These are phyloP conservation scores for Hormaphis cornu DNA, from an alignment of 1,140 invertebrate genomes.

Conservation along the genomic window DNA sequence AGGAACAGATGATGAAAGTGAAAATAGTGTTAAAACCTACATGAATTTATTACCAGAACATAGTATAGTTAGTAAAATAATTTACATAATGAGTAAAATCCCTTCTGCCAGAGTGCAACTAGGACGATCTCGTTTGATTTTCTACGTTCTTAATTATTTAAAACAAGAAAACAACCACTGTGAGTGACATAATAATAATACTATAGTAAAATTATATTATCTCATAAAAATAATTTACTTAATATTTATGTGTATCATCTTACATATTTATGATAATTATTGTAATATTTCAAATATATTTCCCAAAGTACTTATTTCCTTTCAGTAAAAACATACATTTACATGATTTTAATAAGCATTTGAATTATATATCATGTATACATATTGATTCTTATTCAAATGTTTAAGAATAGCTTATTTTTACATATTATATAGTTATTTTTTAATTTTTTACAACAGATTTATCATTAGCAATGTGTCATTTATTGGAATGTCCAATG, in stretches of 20 bases:
- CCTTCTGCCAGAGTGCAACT: not conserved
- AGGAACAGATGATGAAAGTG: not conserved
- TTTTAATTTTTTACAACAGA: constrained; percentile 29
- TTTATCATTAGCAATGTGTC: constrained; percentile 33
- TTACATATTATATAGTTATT: not conserved
- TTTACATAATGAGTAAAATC: not conserved
- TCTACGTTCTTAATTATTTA: not conserved
- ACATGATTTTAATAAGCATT: too few species aligned
- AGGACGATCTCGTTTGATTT: not conserved
- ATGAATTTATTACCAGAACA: not conserved
- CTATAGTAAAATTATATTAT: not conserved
- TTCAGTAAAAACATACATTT: too few species aligned
- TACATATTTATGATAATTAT: too few species aligned
- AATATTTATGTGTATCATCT: too few species aligned
- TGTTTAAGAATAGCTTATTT: not conserved
- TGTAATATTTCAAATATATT: too few species aligned
- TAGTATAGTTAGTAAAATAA: not conserved
- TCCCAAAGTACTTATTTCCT: too few species aligned
- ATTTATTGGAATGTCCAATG: constrained; percentile 34
- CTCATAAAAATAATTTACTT: too few species aligned
- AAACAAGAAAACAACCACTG: constrained; percentile 6
- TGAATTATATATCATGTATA: too few species aligned
- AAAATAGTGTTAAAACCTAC: not conserved
- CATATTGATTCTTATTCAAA: too few species aligned
- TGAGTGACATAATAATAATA: not conserved